phyloP scores from a whole-genome alignment of 2,797 vertebrate species.

The Malacoraja senta region DNA sequence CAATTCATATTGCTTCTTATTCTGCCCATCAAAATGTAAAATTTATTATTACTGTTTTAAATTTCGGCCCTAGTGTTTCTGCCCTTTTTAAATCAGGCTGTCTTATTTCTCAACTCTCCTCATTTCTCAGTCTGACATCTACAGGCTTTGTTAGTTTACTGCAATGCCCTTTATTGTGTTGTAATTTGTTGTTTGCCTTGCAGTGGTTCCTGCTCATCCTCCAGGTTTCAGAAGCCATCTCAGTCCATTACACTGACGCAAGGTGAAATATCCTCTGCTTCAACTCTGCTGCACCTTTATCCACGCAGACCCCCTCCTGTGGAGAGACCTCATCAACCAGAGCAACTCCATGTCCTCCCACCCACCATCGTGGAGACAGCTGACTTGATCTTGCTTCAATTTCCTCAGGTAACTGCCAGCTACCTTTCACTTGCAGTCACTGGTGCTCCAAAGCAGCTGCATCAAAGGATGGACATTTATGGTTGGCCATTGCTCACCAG shows the following conservation, averaged over 20 bases:
- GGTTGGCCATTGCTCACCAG: background rate
- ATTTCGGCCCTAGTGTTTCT: background rate
- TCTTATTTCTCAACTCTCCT: background rate
- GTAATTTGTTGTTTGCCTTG: background rate
- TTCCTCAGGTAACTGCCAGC: constrained; percentile 58
- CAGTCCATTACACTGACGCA: constrained; percentile 74
- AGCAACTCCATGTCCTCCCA: constrained; percentile 49
- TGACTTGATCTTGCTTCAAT: constrained; percentile 61
- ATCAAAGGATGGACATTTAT: background rate
- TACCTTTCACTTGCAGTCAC: background rate
- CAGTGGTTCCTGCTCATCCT: constrained; percentile 77
- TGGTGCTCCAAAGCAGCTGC: background rate
- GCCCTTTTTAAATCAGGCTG: background rate
- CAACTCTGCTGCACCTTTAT: constrained; percentile 57
- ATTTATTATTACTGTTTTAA: background rate
- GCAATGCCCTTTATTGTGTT: no score
- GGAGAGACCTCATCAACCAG: constrained; percentile 44
- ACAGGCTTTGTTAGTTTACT: no score
- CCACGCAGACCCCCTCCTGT: constrained; percentile 45
- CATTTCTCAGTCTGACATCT: no score
- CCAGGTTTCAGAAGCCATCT: constrained; percentile 80
- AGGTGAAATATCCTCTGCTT: constrained; percentile 65
- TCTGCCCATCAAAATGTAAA: background rate
- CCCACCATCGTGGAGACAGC: constrained; percentile 57
- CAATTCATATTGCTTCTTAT: background rate